A percentile compares a stretch with the other conserved stretches of the same genome.
phyloP scores from a whole-genome alignment of 2,888 invertebrate genomes.

The Drosophila greeni region DNA sequence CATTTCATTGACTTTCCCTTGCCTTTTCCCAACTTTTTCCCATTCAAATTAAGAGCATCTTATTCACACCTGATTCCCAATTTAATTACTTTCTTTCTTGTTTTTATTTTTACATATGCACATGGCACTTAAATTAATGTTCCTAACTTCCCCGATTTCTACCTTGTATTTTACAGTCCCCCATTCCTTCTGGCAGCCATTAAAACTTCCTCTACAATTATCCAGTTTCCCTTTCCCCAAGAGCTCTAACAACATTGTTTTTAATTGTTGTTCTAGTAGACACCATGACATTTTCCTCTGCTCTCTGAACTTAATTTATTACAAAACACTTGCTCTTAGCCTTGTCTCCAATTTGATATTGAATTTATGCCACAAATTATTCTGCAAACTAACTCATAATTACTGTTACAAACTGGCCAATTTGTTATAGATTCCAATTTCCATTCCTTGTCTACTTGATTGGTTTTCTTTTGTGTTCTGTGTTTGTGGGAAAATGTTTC shows the following conservation, averaged over 20 bases:
- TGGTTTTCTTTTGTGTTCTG: not conserved
- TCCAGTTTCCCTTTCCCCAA: not conserved
- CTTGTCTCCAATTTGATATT: not conserved
- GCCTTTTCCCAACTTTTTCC: not conserved
- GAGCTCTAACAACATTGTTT: not conserved
- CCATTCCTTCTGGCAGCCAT: not conserved
- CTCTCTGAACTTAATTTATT: not conserved
- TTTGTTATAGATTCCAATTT: constrained; percentile 1
- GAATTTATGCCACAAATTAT: not conserved
- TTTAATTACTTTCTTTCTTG: not conserved
- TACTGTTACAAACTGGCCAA: not conserved
- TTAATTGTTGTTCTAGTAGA: constrained; percentile 1
- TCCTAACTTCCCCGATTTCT: not conserved
- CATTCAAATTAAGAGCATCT: not conserved
- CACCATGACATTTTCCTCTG: not conserved
- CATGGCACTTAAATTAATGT: not conserved
- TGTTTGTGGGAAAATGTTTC: constrained; percentile 11
- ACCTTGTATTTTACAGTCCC: not conserved
- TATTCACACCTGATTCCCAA: not conserved
- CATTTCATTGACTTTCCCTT: rapidly evolving
- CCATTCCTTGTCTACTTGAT: not conserved
- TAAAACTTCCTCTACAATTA: constrained; percentile 4
- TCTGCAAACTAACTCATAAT: not conserved
- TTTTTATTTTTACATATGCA: not conserved
- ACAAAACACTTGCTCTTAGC: not conserved